Base-by-base conservation (phyloP, 2,797 vertebrate species). In the Clarias pachynema region DNA sequence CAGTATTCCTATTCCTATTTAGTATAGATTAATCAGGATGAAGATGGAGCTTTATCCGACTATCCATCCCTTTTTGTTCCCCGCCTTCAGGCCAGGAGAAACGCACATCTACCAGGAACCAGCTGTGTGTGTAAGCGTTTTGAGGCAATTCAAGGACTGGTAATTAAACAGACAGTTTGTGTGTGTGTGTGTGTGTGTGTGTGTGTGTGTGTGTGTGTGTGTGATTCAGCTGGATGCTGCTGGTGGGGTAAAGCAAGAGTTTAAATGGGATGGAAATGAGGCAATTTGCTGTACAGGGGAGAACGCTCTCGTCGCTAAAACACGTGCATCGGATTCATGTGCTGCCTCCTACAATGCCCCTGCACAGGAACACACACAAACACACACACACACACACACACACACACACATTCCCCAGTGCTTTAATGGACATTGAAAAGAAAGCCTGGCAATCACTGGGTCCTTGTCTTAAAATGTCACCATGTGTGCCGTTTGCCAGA, bases 241-340 rank as follows among this genome's bases (percentile, higher is more conserved):
- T 89, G 84, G 85, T 87, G 88, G 91, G 88, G 87, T 92, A 92
- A 91, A 93, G 86, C 89, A 91, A 83, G 79, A 86, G 68, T 90
- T 85, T 94, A 92, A 95, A 94, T 91, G 91, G 90, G 82, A 89
- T 87, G 90, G 89, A 93, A 92, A 92, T 93, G 91, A 93, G 91
- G 92, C 89, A 87, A 94, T 95, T 94, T 93, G 86, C 85, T 91
- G 80, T 80, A 63, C 56, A 85, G 91, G 92, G 90, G 93, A 89
- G 93, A 91, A 93, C 90, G 89, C 87, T 87, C 87, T 90, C 89
- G 87, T 91, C 89, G 86, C 18, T 40, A 65, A 65, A 66, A 57
- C 85, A 87, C 73, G 66, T 75, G 84, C 84, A 75, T 49, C 44
- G 78, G 68, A 86, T 60, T 81, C 73, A 29, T 60, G 79, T 70